phyloP scores from a whole-genome alignment of 2,888 invertebrate genomes.

The Parelbella ahira region DNA sequence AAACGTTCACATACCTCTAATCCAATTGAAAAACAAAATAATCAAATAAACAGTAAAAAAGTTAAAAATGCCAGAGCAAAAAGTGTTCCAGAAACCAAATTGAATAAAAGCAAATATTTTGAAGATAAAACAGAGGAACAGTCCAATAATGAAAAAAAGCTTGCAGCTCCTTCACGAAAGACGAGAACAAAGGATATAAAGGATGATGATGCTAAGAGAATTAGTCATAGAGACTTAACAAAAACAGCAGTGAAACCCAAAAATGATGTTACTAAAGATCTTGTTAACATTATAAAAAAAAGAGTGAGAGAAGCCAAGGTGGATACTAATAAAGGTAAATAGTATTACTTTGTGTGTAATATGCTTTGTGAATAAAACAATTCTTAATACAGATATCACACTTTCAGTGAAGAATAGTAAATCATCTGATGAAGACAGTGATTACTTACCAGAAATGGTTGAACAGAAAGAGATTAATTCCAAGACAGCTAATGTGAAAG shows the following conservation, averaged over 20 bases:
- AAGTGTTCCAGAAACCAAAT: slow-evolving; percentile 47
- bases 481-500: slow-evolving; percentile 38
- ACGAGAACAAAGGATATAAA: not conserved
- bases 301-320: slow-evolving; percentile 70
- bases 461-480: slow-evolving; percentile 33
- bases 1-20: slow-evolving; percentile 37
- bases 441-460: slow-evolving; percentile 67
- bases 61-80: slow-evolving; percentile 46
- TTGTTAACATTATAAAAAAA: slow-evolving; percentile 74
- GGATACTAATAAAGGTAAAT: slow-evolving; percentile 45
- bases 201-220: slow-evolving; percentile 51
- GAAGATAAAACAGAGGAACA: slow-evolving; percentile 28
- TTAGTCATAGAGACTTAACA: slow-evolving; percentile 61
- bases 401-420: too few species aligned
- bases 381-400: too few species aligned
- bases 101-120: slow-evolving; percentile 63
- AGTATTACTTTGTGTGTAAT: too few species aligned
- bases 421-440: slow-evolving; percentile 70
- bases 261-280: slow-evolving; percentile 69
- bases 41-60: slow-evolving; percentile 13
- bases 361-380: too few species aligned
- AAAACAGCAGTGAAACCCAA: slow-evolving; percentile 44
- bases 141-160: slow-evolving; percentile 27
- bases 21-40: slow-evolving; percentile 21
- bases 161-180: not conserved